These are phyloP conservation scores for Manis javanica DNA, from an alignment of 2,797 vertebrate genomes.

Conservation along the genomic window DNA sequence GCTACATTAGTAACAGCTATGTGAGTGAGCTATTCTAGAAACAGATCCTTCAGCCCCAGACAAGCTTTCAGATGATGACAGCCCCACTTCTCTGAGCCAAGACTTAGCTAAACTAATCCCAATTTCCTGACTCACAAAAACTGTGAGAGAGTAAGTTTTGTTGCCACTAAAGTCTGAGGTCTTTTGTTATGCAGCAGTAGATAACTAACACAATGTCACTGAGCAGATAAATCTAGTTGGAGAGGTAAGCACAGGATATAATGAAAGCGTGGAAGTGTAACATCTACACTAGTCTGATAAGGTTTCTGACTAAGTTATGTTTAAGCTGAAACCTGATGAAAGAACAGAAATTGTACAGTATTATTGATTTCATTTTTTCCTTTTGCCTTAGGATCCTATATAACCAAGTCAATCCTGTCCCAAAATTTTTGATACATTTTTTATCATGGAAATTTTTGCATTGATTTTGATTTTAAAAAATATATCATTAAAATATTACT, in stretches of 20 bases:
- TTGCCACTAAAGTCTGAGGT: not conserved
- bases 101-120: not conserved
- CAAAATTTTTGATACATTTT: not conserved
- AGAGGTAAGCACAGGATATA: not conserved
- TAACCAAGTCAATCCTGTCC: too few relatives aligned
- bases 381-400: not conserved
- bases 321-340: not conserved
- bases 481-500: not conserved
- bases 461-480: not conserved
- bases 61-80: not conserved
- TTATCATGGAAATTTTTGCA: not conserved
- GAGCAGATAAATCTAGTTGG: not conserved
- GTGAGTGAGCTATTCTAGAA: not conserved
- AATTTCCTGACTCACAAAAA: not conserved
- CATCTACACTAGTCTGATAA: not conserved
- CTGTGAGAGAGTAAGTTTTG: not conserved
- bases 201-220: not conserved
- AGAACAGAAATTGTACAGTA: not conserved
- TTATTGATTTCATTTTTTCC: not conserved
- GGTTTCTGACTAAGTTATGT: not conserved
- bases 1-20: not conserved
- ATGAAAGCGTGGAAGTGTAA: not conserved
- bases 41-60: not conserved
- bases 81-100: not conserved
- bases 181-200: not conserved